Evolutionary conservation across 2,113 vertebrate species (phyloP), one percentile per base, ranked within the genome.

Genomic region (Lophius piscatorius): DNA sequence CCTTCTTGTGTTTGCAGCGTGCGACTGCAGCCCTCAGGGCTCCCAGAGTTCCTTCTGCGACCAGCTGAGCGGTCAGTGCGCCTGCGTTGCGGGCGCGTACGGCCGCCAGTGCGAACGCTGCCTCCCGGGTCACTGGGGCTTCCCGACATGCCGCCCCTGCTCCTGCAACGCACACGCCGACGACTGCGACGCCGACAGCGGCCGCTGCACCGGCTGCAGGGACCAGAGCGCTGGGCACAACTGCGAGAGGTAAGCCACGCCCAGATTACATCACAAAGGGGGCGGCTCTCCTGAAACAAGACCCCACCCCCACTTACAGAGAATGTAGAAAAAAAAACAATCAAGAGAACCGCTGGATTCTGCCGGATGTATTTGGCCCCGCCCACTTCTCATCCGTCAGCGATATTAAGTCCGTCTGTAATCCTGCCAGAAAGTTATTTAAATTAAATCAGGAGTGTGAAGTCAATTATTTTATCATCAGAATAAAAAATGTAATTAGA

Each of bases 81-180:
- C 70, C 16, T 99, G 97, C 63, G 91, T 96, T 21, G 74, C 87
- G 0, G 94, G 95, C 0, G 91, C 92, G 1, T 95, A 92, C 0
- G 80, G 93, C 1, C 93, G 94, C 5, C 95, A 93, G 65, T 99
- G 97, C 3, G 94, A 98, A 54, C 90, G 75, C 26, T 99, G 97
- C 68, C 86, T 98, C 36, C 94, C 94, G 0, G 93, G 92, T 6
- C 91, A 94, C 83, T 99, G 97, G 97, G 95, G 96, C 11, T 99
- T 98, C 74, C 96, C 97, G 0, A 75, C 65, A 78, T 99, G 97
- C 74, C 93, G 92, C 29, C 91, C 91, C 45, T 99, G 97, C 84
- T 79, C 90, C 24, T 99, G 97, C 62, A 98, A 98, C 0, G 94
- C 96, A 33, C 97, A 98, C 0, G 61, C 93, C 0, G 94, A 97